Evolutionary conservation across 2,113 vertebrate species (phyloP).

Genomic region (Paramormyrops kingsleyae): DNA sequence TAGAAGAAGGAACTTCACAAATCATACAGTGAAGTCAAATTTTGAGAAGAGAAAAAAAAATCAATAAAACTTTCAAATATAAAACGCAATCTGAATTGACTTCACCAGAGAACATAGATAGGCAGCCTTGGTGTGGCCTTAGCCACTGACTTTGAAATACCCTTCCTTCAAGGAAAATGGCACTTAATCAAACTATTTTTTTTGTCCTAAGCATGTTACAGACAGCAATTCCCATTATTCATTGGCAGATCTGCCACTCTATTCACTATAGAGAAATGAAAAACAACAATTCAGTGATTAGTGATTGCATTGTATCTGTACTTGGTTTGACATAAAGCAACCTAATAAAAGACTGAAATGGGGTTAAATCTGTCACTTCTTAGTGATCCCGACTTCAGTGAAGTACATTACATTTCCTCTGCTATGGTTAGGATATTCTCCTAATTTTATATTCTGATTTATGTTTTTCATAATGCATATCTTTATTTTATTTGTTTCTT

Average conservation of each 20-base stretch:
- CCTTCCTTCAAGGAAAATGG: conserved; percentile 50
- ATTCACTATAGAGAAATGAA: neutral
- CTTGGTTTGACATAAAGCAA: neutral
- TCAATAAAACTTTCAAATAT: conserved; percentile 70
- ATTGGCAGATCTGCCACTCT: neutral
- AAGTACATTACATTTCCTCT: neutral
- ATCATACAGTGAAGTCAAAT: conserved; percentile 20
- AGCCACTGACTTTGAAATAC: conserved; percentile 46
- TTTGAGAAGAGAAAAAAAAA: conserved; percentile 41
- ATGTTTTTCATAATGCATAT: neutral
- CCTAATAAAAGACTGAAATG: neutral
- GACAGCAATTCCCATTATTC: neutral
- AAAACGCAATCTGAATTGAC: conserved; percentile 60
- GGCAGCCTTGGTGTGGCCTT: conserved; percentile 35
- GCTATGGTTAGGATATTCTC: neutral
- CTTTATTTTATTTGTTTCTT: neutral
- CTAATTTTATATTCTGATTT: neutral
- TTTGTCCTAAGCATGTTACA: neutral
- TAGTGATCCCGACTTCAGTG: neutral
- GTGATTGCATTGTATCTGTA: neutral
- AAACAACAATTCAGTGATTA: neutral
- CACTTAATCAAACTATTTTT: conserved; percentile 33
- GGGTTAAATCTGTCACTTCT: neutral
- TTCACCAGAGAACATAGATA: conserved; percentile 49
- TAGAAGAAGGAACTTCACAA: conserved; percentile 23